A percentile compares a stretch with the other conserved stretches of the same genome.
These are phyloP conservation scores for Xiphorhynchus erythropygius DNA, from an alignment of 2,797 vertebrate genomes.

Conservation along the genomic window DNA sequence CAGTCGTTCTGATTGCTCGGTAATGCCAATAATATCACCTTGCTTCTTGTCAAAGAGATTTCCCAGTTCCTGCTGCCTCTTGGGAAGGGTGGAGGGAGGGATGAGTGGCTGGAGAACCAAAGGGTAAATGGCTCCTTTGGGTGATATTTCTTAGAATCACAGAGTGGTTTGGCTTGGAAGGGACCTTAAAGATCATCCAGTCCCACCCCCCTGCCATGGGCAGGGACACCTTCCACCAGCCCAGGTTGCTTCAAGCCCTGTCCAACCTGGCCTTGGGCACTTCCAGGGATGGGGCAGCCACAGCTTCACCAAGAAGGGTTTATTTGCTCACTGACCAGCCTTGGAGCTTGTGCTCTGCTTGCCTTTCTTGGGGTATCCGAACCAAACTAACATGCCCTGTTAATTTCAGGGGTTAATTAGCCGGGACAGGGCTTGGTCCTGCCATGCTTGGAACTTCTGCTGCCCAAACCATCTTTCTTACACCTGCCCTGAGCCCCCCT, in stretches of 20 bases:
- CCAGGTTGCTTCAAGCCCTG: accelerated
- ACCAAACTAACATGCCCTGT: neutral
- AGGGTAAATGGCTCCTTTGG: neutral
- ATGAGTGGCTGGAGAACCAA: neutral
- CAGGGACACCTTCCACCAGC: accelerated
- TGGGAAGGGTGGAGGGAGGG: neutral
- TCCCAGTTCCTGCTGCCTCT: neutral
- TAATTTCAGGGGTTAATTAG: neutral
- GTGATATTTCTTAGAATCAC: neutral
- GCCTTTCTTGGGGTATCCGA: neutral
- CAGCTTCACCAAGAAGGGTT: neutral
- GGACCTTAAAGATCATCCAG: neutral
- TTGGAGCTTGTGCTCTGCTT: neutral
- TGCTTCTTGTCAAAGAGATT: neutral
- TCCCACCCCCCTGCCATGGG: accelerated
- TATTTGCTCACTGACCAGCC: neutral
- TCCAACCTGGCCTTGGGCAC: neutral
- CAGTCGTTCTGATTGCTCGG: accelerated
- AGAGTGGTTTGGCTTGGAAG: neutral
- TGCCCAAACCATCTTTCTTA: neutral
- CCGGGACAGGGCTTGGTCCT: neutral
- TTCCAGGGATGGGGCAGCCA: neutral
- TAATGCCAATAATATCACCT: neutral
- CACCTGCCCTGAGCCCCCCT: neutral
- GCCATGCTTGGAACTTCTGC: neutral